These are phyloP conservation scores for Mactra quadrangularis DNA, from an alignment of 1,140 invertebrate species.

Conservation along the genomic window DNA sequence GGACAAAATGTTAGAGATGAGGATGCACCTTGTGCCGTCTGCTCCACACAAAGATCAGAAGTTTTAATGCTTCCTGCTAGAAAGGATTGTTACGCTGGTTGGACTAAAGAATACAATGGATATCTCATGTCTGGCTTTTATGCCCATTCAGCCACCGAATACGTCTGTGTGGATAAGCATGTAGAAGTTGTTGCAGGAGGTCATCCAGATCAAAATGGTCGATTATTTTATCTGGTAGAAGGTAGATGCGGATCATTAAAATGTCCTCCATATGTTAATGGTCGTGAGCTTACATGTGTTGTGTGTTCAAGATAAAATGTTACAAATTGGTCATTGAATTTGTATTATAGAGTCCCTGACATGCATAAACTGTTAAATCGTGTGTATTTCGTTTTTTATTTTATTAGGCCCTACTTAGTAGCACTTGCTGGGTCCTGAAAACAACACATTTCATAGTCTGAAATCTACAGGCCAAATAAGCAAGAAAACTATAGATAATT, in stretches of 20 bases:
- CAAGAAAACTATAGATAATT: too few species aligned
- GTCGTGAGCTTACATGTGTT: constrained; percentile 66
- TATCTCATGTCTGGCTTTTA: constrained; percentile 63
- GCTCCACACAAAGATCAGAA: constrained; percentile 29
- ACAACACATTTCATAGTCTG: too few species aligned
- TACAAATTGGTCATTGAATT: too few species aligned
- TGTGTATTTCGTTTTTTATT: too few species aligned
- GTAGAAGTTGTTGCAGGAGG: constrained; percentile 48
- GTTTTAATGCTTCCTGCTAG: constrained; percentile 68
- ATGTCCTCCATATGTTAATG: constrained; percentile 65
- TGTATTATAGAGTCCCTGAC: too few species aligned
- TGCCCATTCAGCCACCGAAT: constrained; percentile 30
- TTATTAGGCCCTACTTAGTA: too few species aligned
- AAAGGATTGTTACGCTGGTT: constrained; percentile 59
- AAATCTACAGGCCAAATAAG: too few species aligned
- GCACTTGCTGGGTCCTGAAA: too few species aligned
- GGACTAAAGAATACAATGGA: constrained; percentile 65
- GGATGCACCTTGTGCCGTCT: constrained; percentile 62
- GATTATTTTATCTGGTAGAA: constrained; percentile 65
- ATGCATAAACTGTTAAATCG: too few species aligned
- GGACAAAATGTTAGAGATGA: background rate
- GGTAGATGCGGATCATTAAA: constrained; percentile 60
- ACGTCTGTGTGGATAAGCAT: constrained; percentile 64
- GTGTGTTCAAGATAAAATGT: too few species aligned
- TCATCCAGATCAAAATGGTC: constrained; percentile 35